Evolutionary conservation across 2,797 vertebrate genomes (phyloP).

Genomic region (Gallinago solitaria): DNA sequence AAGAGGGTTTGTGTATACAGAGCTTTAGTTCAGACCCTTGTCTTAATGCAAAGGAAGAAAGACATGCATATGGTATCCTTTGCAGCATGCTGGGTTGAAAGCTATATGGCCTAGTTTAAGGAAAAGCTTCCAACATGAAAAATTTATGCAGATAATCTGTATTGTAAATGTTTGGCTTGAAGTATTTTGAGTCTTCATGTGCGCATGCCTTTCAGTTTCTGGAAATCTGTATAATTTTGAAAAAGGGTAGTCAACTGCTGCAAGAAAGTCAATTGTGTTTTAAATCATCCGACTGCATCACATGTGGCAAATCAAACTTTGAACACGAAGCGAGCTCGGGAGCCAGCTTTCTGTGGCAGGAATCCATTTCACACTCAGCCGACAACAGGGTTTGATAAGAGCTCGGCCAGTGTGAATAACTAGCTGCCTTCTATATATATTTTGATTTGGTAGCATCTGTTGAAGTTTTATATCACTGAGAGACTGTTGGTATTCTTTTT

Average conservation of each 20-base stretch:
- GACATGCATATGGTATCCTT: neutral
- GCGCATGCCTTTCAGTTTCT: neutral
- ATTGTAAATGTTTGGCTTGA: neutral
- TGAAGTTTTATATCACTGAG: slow-evolving; percentile 49
- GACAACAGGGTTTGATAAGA: slow-evolving; percentile 47
- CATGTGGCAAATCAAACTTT: slow-evolving; percentile 53
- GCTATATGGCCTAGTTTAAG: neutral
- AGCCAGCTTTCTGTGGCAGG: slow-evolving; percentile 49
- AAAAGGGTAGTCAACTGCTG: slow-evolving; percentile 10
- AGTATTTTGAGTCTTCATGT: neutral
- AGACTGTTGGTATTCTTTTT: slow-evolving; percentile 37
- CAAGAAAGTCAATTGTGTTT: slow-evolving; percentile 49
- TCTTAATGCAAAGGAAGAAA: neutral
- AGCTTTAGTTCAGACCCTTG: slow-evolving; percentile 4
- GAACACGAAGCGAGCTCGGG: neutral
- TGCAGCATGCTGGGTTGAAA: neutral
- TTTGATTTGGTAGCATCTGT: slow-evolving; percentile 41
- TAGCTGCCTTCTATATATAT: slow-evolving; percentile 47
- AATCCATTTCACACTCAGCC: slow-evolving; percentile 63
- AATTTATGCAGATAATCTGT: slow-evolving; percentile 22
- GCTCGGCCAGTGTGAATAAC: slow-evolving; percentile 6
- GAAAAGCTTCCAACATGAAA: neutral
- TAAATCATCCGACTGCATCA: slow-evolving; percentile 41
- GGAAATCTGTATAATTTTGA: neutral
- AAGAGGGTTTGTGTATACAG: slow-evolving; percentile 19